These are phyloP conservation scores for Tachycineta bicolor DNA, from an alignment of 2,113 vertebrate genomes.

Conservation along the genomic window DNA sequence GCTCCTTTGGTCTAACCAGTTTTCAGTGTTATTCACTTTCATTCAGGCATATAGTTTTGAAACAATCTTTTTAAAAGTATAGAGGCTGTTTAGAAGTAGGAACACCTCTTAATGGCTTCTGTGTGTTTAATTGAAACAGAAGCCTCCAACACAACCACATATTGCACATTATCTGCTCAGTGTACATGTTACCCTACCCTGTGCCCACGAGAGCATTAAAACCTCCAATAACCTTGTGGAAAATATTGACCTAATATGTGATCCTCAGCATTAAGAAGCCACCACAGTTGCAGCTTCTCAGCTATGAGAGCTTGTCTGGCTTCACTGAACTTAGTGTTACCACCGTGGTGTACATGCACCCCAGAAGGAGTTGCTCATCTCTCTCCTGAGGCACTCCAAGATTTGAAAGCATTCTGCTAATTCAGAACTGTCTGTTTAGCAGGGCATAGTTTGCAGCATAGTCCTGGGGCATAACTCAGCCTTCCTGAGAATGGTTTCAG, in stretches of 20 bases:
- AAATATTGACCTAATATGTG: neutral
- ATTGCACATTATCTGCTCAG: neutral
- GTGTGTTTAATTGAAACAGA: neutral
- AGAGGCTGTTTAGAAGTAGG: neutral
- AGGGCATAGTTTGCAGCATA: rapidly evolving
- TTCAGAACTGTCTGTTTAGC: neutral
- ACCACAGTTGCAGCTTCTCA: neutral
- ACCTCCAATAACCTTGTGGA: neutral
- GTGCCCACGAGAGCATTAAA: neutral
- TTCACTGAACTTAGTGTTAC: neutral
- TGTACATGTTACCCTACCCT: neutral
- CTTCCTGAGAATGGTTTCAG: neutral
- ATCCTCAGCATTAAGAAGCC: neutral
- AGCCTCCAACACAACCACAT: neutral
- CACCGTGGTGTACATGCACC: rapidly evolving
- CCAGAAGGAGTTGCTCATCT: neutral
- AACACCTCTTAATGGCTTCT: neutral
- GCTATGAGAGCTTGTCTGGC: neutral
- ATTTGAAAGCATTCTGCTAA: neutral
- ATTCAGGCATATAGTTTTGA: neutral
- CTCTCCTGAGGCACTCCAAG: neutral
- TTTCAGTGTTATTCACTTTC: neutral
- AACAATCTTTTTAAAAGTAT: neutral
- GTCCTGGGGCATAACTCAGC: neutral
- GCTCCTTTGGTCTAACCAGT: neutral